Evolutionary conservation across 1,140 invertebrate species (phyloP).

Genomic region (Schlechtendalia chinensis): DNA sequence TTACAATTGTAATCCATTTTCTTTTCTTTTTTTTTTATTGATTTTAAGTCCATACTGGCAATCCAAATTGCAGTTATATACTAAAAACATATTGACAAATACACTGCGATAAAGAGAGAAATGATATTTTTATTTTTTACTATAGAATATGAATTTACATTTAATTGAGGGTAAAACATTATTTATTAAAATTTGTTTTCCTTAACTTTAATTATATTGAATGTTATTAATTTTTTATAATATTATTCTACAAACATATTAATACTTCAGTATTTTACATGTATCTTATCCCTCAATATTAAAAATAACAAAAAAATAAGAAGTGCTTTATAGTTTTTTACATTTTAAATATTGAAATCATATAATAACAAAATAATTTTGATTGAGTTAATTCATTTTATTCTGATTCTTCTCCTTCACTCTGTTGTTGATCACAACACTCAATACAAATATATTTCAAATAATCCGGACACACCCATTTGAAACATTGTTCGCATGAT

Average conservation of each 20-base stretch:
- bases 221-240: slow-evolving; percentile 37
- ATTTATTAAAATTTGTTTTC: slow-evolving; percentile 37
- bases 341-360: not conserved
- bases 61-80: slow-evolving; percentile 29
- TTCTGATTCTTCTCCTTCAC: not conserved
- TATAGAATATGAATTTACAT: slow-evolving; percentile 14
- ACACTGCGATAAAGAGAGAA: slow-evolving; percentile 21
- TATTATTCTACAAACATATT: slow-evolving; percentile 32
- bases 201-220: slow-evolving; percentile 21
- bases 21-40: not conserved
- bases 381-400: not conserved
- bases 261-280: slow-evolving; percentile 35
- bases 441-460: not conserved
- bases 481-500: not conserved
- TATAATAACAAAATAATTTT: not conserved
- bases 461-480: slow-evolving; percentile 6
- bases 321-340: not conserved
- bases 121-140: slow-evolving; percentile 5
- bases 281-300: slow-evolving; percentile 23
- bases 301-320: slow-evolving; percentile 13
- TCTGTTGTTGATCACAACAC: slow-evolving; percentile 1
- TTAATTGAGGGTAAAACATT: slow-evolving; percentile 28
- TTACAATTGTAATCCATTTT: slow-evolving; percentile 3
- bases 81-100: slow-evolving; percentile 27
- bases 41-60: slow-evolving; percentile 16